These are phyloP conservation scores for Notothenia rossii DNA, from an alignment of 2,113 vertebrate species.

Conservation along the genomic window DNA sequence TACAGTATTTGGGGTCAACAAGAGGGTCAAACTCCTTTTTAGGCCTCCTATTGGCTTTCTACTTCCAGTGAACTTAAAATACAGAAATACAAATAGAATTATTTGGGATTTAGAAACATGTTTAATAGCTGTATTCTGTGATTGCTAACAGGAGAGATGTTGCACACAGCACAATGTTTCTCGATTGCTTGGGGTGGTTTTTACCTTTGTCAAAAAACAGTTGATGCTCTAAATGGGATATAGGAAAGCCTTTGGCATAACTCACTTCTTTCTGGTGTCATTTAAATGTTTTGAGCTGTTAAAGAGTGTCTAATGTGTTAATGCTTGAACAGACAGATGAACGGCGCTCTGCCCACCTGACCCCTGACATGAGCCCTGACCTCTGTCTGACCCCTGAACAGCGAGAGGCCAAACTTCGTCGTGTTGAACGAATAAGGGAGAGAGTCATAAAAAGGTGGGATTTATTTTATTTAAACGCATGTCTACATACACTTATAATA, in stretches of 20 bases:
- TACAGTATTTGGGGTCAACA: neutral
- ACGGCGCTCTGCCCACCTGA: slow-evolving; percentile 38
- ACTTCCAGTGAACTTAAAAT: neutral
- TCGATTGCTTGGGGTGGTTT: no score
- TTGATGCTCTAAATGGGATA: no score
- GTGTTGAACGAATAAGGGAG: slow-evolving; percentile 80
- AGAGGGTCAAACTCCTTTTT: neutral
- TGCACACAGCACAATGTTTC: neutral
- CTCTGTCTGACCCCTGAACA: slow-evolving; percentile 74
- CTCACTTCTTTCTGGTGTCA: no score
- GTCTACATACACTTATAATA: neutral
- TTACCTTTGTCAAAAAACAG: no score
- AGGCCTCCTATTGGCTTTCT: neutral
- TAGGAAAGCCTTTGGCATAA: no score
- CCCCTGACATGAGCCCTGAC: slow-evolving; percentile 54
- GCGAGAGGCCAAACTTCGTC: slow-evolving; percentile 78
- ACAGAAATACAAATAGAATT: neutral
- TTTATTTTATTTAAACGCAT: neutral
- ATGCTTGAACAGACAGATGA: slow-evolving; percentile 60
- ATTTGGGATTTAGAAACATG: neutral
- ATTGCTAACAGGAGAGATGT: neutral
- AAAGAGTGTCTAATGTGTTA: slow-evolving; percentile 2
- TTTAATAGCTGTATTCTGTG: neutral
- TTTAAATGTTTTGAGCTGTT: neutral
- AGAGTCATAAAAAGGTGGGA: slow-evolving; percentile 80